A percentile compares a stretch with the other conserved stretches of the same genome.
Conservation (phyloP, 2,113 vertebrate species). For the Eptesicus fuscus region DNA sequence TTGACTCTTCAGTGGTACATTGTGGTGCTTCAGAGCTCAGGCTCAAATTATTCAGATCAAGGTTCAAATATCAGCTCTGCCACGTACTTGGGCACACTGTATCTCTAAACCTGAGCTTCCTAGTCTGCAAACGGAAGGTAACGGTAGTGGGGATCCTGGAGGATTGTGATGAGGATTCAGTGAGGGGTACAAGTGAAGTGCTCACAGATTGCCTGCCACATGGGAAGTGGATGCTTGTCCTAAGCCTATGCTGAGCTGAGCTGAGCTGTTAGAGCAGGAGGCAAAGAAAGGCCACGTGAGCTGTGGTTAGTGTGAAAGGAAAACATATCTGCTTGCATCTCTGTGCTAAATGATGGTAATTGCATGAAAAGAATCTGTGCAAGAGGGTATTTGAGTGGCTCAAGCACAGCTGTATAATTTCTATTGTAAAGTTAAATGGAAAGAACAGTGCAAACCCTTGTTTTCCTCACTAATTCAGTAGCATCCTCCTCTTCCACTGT, state of each 20-base stretch:
- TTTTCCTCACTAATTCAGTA: neutral
- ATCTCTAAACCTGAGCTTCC: neutral
- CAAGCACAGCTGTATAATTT: neutral
- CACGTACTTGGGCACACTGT: neutral
- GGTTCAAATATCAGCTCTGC: neutral
- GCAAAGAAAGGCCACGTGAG: neutral
- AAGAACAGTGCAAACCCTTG: neutral
- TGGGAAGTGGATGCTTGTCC: neutral
- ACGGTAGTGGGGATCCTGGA: neutral
- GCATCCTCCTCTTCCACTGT: neutral
- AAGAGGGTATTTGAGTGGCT: neutral
- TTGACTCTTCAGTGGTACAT: neutral
- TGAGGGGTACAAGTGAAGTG: neutral
- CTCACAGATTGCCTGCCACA: neutral
- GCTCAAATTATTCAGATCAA: neutral
- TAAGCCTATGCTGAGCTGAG: neutral
- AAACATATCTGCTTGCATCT: neutral
- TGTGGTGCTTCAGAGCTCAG: neutral
- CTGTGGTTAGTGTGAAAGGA: neutral
- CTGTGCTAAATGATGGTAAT: neutral
- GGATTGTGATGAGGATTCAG: neutral
- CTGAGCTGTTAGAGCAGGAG: neutral
- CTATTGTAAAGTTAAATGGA: neutral
- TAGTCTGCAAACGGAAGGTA: neutral
- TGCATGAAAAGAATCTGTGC: neutral